A percentile compares a stretch with the other conserved stretches of the same genome.
Conservation (phyloP, 92 coral and sea anemone species). For the Umimayanthus kanabou region DNA sequence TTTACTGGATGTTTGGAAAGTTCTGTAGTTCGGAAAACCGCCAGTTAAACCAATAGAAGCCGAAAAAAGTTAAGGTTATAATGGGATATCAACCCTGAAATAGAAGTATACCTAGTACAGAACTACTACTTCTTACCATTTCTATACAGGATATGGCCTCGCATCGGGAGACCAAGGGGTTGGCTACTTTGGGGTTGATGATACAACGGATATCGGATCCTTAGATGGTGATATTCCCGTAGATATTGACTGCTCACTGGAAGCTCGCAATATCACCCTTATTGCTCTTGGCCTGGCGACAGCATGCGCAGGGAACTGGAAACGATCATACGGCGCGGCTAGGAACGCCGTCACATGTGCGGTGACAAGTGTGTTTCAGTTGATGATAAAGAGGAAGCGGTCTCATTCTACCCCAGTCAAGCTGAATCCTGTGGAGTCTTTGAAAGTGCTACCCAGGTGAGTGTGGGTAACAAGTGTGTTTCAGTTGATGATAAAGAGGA, state of each 20-base stretch:
- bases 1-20: no score
- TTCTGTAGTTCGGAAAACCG: no score
- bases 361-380: conserved; percentile 66
- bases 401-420: conserved; percentile 37
- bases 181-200: conserved; percentile 61
- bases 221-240: conserved; percentile 51
- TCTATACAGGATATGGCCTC: conserved; percentile 70
- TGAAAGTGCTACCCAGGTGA: conserved; percentile 39
- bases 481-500: no score
- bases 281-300: conserved; percentile 82
- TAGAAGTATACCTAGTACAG: no score
- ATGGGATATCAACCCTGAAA: no score
- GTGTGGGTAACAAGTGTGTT: neutral
- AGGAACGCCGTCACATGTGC: conserved; percentile 62
- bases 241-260: conserved; percentile 53
- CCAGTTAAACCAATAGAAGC: no score
- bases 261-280: conserved; percentile 72
- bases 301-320: conserved; percentile 86
- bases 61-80: no score
- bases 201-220: conserved; percentile 48
- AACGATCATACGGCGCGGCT: conserved; percentile 57
- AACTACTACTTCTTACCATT: neutral
- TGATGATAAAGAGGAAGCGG: conserved; percentile 43
- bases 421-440: conserved; percentile 8
- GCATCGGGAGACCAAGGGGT: conserved; percentile 87